Conservation (phyloP, 2,797 vertebrate species). For the Mormyrus proboscirostris region DNA sequence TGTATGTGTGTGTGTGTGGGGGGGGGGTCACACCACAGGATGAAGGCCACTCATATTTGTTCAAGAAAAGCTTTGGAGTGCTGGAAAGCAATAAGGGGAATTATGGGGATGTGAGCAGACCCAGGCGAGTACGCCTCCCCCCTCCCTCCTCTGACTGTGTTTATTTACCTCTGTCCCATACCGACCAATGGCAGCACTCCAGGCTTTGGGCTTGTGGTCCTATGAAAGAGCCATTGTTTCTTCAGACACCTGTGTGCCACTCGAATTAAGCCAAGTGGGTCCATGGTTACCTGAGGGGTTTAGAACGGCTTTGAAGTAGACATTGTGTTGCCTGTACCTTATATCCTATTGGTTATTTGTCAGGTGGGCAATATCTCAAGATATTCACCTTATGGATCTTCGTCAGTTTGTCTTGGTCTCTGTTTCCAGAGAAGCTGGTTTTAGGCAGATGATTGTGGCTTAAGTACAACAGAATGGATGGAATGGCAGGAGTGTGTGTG, state of each 20-base stretch:
- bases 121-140: not conserved
- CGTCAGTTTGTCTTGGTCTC: not conserved
- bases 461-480: not conserved
- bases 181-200: not conserved
- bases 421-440: not conserved
- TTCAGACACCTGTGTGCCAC: not conserved
- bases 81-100: constrained; percentile 49
- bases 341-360: not conserved
- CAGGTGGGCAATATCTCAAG: not conserved
- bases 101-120: constrained; percentile 47
- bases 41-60: constrained; percentile 51
- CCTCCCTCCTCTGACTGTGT: not conserved
- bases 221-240: constrained; percentile 17
- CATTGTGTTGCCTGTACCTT: not conserved
- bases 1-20: not conserved
- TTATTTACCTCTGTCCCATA: constrained; percentile 2
- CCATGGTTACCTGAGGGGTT: not conserved
- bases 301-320: not conserved
- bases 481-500: not conserved
- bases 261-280: not conserved
- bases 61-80: constrained; percentile 46
- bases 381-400: not conserved
- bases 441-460: not conserved
- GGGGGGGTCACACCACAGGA: not conserved
- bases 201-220: not conserved